Base-by-base conservation (phyloP, 2,888 invertebrate genomes). In the Unio delphinus region DNA sequence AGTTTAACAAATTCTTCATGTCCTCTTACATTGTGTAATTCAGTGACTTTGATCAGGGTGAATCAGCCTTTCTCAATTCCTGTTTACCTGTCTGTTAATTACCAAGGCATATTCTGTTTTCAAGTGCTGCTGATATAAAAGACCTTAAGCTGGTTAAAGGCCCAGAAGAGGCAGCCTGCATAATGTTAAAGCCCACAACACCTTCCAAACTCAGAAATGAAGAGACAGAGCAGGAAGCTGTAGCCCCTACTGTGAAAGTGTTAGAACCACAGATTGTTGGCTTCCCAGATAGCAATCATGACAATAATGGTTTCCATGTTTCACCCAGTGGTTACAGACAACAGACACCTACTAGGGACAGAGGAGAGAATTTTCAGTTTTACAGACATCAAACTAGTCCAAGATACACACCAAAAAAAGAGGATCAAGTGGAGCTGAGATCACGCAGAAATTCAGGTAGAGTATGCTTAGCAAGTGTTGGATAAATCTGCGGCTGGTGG, bases 81-180 rank as follows among this genome's bases (percentile, higher is more conserved):
- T 26, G 15, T 58, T 58, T 58, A 23, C 58, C 8, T 45, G 18
- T n/a, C 58, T 18, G 58, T 58, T 58, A 8, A n/a, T 58, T n/a
- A 17, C 34, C 11, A 18, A 18, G 23, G 23, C 23, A 23, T 23
- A 20, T 65, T 65, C 30, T 58, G 20, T 65, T 59, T 74, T 76
- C 61, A 88, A 94, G 94, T 88, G 94, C 94, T 56, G 91, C 92
- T 65, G 95, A 95, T 83, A 95, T 96, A 71, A 91, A 92, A 76
- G 93, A 94, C 78, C 91, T 96, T 82, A 93, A 93, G 88, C 93
- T 96, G 80, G 94, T 96, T 76, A 91, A 92, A 60, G 91, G 90
- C 65, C 88, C 91, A 54, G 78, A 80, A 57, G 90, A 90, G 71
- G 91, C 91, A 86, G 88, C 68, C 64, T 78, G 77, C 54, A 76